These are phyloP conservation scores for Solenodon paradoxus DNA, from an alignment of 2,113 vertebrate genomes.

Conservation along the genomic window DNA sequence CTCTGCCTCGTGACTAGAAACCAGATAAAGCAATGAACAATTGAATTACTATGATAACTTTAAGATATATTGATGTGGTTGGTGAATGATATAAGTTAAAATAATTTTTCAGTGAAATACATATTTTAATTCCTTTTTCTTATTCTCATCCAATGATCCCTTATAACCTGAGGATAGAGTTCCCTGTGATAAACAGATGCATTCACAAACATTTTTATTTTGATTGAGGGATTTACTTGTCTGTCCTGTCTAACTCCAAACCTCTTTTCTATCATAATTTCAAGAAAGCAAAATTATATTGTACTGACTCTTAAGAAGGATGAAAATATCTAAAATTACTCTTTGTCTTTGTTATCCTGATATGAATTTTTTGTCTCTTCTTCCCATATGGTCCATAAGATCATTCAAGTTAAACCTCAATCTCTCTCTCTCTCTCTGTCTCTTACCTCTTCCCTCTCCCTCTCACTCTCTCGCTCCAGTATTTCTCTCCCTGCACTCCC, in stretches of 20 bases:
- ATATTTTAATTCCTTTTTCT: neutral
- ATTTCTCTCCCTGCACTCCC: neutral
- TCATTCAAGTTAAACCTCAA: too few relatives aligned
- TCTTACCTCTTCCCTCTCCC: neutral
- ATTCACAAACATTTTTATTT: too few relatives aligned
- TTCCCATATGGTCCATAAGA: neutral
- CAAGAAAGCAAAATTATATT: neutral
- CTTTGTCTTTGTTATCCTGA: neutral
- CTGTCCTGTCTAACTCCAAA: neutral
- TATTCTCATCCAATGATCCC: neutral
- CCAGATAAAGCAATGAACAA: neutral
- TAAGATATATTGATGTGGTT: neutral
- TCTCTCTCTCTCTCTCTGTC: too few relatives aligned
- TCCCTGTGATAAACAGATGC: neutral
- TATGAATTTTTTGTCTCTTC: neutral
- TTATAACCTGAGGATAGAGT: neutral
- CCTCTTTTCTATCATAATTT: neutral
- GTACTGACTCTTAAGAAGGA: neutral
- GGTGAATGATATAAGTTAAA: neutral
- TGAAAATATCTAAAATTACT: neutral
- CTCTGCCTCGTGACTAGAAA: neutral
- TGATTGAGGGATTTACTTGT: neutral
- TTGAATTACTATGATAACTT: neutral
- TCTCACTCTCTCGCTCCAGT: neutral
- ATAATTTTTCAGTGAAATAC: neutral